Evolutionary conservation across 2,797 vertebrate genomes (phyloP).

Genomic region (Lutjanus campechanus): DNA sequence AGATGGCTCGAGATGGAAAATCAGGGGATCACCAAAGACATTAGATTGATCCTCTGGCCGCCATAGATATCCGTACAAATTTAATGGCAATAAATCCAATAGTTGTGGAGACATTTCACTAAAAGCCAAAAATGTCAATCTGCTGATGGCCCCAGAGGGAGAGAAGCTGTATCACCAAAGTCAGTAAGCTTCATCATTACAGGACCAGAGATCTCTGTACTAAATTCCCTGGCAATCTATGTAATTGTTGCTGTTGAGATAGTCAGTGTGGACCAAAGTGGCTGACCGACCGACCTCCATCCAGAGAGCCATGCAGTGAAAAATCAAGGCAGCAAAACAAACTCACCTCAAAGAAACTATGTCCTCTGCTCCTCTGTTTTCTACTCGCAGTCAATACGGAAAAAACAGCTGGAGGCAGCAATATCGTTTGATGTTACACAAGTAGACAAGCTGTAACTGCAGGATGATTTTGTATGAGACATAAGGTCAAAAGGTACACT

Average conservation of each 20-base stretch:
- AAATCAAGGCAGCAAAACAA: slow-evolving; percentile 8
- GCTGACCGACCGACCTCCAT: background rate
- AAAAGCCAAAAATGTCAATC: slow-evolving; percentile 5
- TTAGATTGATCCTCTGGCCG: background rate
- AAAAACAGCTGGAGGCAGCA: slow-evolving; percentile 19
- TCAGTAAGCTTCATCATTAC: background rate
- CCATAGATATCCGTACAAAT: background rate
- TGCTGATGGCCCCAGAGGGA: background rate
- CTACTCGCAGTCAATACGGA: background rate
- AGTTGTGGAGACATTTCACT: background rate
- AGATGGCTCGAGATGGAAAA: background rate
- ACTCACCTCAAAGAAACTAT: slow-evolving; percentile 19
- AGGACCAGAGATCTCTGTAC: background rate
- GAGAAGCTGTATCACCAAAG: background rate
- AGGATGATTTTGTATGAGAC: background rate
- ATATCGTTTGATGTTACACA: slow-evolving; percentile 8
- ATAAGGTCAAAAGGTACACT: background rate
- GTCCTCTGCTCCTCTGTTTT: slow-evolving; percentile 23
- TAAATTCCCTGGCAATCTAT: background rate
- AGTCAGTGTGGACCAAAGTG: slow-evolving; percentile 9
- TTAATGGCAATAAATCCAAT: background rate
- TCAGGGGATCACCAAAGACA: background rate
- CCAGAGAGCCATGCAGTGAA: background rate
- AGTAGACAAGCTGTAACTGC: slow-evolving; percentile 7
- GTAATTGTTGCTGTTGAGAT: background rate